Base-by-base conservation (phyloP, 2,888 invertebrate genomes). In the Cataglyphis altisquamis region DNA sequence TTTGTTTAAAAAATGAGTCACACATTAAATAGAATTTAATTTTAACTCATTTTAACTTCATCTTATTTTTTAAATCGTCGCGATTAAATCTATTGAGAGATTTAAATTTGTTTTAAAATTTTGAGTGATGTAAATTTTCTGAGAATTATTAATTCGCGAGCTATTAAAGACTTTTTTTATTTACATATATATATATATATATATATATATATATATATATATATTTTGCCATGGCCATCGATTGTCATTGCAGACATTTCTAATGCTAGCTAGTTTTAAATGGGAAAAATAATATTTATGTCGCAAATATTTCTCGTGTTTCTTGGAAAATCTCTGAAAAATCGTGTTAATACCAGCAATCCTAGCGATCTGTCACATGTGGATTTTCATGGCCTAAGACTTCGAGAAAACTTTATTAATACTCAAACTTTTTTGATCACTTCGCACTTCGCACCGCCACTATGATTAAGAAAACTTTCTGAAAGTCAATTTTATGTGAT, bases 331-430 rank as follows among this genome's bases (percentile, higher is more conserved):
- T 81, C 48, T 18, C 57, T 39, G 29, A 45, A 45, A 85, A 85
- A 74, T 75, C 25, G 72, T 85, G 12, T 80, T 74, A 85, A 85
- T 83, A 45, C 21, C 81, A 21, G 52, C 62, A 66, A 70, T 32
- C 10, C 39, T 75, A 72, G 70, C 66, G 74, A 85, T 81, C 85
- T 83, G 85, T 83, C 83, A 85, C 68, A 74, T 52, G 63, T 45
- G 74, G 80, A 85, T 84, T 80, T 74, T 80, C 48, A 32, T 21
- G 39, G 41, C 21, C 57, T 48, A 81, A 84, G 77, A 66, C 70
- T 52, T 8, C 29, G 36, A 52, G n/a, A 21, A 57, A 87, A 87
- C 73, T 87, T 87, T 73, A 70, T 83, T 82, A 82, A 75, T 82
- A 82, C 70, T 70, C n/a, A 3, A 84, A 84, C 63, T 84, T 84